Evolutionary conservation across 2,888 invertebrate species (phyloP), one percentile per base, ranked within the genome.

Genomic region (Lycaena phlaeas): DNA sequence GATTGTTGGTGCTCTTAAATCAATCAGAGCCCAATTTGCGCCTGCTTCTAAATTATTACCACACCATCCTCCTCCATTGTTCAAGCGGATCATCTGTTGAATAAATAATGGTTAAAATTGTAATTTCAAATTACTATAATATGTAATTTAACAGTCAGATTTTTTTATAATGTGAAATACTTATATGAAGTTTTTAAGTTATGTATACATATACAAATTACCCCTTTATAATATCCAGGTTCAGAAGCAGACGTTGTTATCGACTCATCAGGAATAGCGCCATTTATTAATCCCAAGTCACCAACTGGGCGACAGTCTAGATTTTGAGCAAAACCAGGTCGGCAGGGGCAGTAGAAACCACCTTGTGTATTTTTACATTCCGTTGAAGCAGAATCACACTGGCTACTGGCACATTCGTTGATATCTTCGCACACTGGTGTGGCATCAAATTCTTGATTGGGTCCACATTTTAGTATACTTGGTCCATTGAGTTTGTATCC

Each of bases 351-450:
- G 54, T 90, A 91, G 79, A 96, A 96, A 12, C 93, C 92, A 28
- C 96, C 96, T 31, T 92, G 90, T 3, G 92, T 92, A 61, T 97
- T 97, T 51, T 91, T 89, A 66, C 96, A 96, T 67, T 95, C 94
- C 0, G 96, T 96, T 0, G 96, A 95, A 0, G 94, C 92, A 14
- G 92, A 79, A 62, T 96, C 96, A 67, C 96, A 97, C 68, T 96
- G 95, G 44, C 93, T 94, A 50, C 90, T 93, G 3, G 89, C 86
- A 67, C 96, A 96, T 76, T 96, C 96, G 59, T 96, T 96, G 46
- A 96, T 91, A 66, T 96, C 96, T 82, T 95, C 95, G 62, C 96
- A 96, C 45, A 89, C 91, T 1, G 96, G 96, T 31, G 94, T 89
- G 55, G 92, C 89, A 52, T 92, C 91, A 52, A 96, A 96, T 48